These are phyloP conservation scores for Marasmarcha lunaedactyla DNA, from an alignment of 2,888 invertebrate species.

Conservation along the genomic window DNA sequence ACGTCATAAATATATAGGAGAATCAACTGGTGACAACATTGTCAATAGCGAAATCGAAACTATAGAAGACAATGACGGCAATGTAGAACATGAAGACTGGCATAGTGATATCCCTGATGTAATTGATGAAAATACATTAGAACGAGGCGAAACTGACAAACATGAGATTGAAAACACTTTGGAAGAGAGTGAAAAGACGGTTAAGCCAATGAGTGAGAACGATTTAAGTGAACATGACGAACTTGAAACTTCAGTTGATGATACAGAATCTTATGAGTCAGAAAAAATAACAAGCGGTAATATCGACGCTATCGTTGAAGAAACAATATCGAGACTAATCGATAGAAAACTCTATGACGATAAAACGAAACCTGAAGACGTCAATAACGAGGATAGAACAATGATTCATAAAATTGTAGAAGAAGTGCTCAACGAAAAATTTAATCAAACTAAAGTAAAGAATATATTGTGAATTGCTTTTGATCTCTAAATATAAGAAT, in stretches of 20 bases:
- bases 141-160: conserved; percentile 12
- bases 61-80: conserved; percentile 18
- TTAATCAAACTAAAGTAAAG: conserved; percentile 42
- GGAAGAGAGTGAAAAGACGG: not conserved
- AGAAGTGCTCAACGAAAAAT: conserved; percentile 52
- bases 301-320: conserved; percentile 57
- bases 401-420: conserved; percentile 61
- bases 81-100: conserved; percentile 22
- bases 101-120: conserved; percentile 42
- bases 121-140: conserved; percentile 13
- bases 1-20: conserved; percentile 53
- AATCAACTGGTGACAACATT: conserved; percentile 35
- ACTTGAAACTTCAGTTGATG: conserved; percentile 17
- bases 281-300: conserved; percentile 32
- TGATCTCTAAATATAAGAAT: too few relatives aligned
- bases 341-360: conserved; percentile 66
- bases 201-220: conserved; percentile 7
- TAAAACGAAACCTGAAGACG: conserved; percentile 61
- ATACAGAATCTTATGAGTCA: conserved; percentile 14
- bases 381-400: conserved; percentile 49
- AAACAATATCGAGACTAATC: conserved; percentile 52
- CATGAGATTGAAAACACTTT: not conserved
- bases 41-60: conserved; percentile 19
- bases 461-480: too few relatives aligned
- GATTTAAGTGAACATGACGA: conserved; percentile 11